Percentiles rank a stretch among this genome's conserved stretches.
Conservation (phyloP, 2,113 vertebrate species). For the Regulus satrapa region DNA sequence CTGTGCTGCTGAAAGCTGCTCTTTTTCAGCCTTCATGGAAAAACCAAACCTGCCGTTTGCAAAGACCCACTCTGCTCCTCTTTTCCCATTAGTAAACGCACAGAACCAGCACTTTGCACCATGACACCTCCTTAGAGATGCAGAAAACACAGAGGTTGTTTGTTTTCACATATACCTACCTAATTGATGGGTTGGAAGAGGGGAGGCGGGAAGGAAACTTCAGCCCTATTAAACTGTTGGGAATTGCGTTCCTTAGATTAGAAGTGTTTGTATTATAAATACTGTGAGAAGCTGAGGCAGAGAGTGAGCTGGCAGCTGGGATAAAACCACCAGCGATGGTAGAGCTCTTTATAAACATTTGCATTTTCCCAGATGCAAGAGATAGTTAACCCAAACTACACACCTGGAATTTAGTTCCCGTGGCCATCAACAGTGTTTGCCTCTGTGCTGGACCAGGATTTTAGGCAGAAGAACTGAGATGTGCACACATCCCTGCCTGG, state of each 20-base stretch:
- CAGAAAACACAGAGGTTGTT: conserved; percentile 56
- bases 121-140: conserved; percentile 42
- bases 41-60: background rate
- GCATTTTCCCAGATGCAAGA: background rate
- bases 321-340: background rate
- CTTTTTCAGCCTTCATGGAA: background rate
- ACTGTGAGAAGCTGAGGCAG: background rate
- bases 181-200: conserved; percentile 62
- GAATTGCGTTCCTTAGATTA: conserved; percentile 18
- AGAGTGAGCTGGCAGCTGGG: background rate
- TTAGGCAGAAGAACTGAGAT: background rate
- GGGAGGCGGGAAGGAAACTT: conserved; percentile 18
- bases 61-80: background rate
- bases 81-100: background rate
- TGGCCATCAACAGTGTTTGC: background rate
- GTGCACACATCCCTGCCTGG: accelerated
- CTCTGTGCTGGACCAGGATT: accelerated
- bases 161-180: conserved; percentile 57
- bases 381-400: background rate
- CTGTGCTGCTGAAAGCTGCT: background rate
- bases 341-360: conserved; percentile 6
- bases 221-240: conserved; percentile 40
- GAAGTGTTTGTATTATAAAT: conserved; percentile 20
- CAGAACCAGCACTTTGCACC: background rate
- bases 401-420: background rate